These are phyloP conservation scores for Lepidocyrtinus sp. DNA, from an alignment of 2,888 invertebrate species.

Conservation along the genomic window DNA sequence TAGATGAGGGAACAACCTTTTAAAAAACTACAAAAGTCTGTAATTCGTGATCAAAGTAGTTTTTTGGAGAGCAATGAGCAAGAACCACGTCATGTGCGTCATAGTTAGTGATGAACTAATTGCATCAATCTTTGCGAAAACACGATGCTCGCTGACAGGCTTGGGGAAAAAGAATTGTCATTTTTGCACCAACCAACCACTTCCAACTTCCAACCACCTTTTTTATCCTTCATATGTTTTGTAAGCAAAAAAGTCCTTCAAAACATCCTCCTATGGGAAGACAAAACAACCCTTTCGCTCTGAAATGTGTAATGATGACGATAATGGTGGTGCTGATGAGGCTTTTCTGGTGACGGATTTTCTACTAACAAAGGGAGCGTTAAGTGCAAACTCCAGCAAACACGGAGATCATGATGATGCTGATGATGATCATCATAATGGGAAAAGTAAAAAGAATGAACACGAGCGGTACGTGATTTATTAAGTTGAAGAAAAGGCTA, in stretches of 20 bases:
- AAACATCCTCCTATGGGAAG: conserved; percentile 16
- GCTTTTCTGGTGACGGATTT: conserved; percentile 57
- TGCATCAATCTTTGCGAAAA: conserved; percentile 70
- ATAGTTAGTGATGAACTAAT: conserved; percentile 62
- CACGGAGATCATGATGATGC: conserved; percentile 43
- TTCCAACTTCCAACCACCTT: not conserved
- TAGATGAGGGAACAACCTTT: too few species aligned
- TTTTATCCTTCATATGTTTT: conserved; percentile 8
- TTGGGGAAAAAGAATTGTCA: conserved; percentile 35
- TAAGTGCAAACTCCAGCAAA: conserved; percentile 58
- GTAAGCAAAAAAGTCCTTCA: conserved; percentile 32
- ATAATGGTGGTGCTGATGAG: conserved; percentile 56
- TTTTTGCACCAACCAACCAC: conserved; percentile 18
- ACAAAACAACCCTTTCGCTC: conserved; percentile 37
- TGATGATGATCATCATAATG: conserved; percentile 25
- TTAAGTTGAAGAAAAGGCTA: conserved; percentile 37
- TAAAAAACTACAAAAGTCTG: not conserved
- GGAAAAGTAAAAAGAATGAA: conserved; percentile 33
- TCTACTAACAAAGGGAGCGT: conserved; percentile 51
- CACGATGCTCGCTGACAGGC: conserved; percentile 65
- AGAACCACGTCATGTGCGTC: conserved; percentile 7
- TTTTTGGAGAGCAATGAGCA: conserved; percentile 28
- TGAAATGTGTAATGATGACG: conserved; percentile 43
- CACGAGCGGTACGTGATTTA: conserved; percentile 45
- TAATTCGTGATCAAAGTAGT: conserved; percentile 41